A percentile compares a stretch with the other conserved stretches of the same genome.
Conservation (phyloP, 2,888 invertebrate genomes). For the Tanytarsus gracilentus region DNA sequence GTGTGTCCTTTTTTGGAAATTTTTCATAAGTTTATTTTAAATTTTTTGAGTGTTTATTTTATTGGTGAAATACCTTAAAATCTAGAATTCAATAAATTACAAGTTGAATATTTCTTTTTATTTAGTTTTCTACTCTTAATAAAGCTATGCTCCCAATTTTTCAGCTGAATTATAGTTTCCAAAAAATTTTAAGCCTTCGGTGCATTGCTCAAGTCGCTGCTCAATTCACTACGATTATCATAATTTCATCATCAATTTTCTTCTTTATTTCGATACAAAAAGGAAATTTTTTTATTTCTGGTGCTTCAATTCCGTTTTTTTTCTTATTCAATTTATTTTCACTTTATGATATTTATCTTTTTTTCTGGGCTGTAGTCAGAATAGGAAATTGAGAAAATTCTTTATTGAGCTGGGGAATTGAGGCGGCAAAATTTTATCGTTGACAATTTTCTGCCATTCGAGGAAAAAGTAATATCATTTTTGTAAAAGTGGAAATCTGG, state of each 20-base stretch:
- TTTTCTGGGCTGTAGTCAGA: too few relatives aligned
- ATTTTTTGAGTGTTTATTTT: too few relatives aligned
- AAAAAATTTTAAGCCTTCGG: slow-evolving; percentile 29
- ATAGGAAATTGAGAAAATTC: too few relatives aligned
- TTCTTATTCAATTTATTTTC: not conserved
- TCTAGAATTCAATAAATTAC: not conserved
- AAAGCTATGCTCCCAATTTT: slow-evolving; percentile 58
- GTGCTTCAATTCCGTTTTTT: slow-evolving; percentile 4
- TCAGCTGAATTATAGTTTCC: slow-evolving; percentile 43
- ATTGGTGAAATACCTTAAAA: too few relatives aligned
- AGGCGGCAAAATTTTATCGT: too few relatives aligned
- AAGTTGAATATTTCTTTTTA: not conserved
- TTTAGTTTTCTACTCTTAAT: slow-evolving; percentile 42
- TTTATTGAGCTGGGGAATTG: too few relatives aligned
- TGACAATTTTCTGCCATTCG: too few relatives aligned
- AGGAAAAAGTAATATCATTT: too few relatives aligned
- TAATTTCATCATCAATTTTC: slow-evolving; percentile 16
- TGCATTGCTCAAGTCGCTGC: slow-evolving; percentile 25
- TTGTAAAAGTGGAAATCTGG: too few relatives aligned
- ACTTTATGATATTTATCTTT: not conserved
- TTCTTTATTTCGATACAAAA: too few relatives aligned
- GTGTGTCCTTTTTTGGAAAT: too few relatives aligned
- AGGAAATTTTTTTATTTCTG: not conserved
- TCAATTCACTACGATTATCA: slow-evolving; percentile 34
- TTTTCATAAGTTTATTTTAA: too few relatives aligned